phyloP scores from a whole-genome alignment of 1,140 invertebrate genomes.

The Nautilus pompilius region DNA sequence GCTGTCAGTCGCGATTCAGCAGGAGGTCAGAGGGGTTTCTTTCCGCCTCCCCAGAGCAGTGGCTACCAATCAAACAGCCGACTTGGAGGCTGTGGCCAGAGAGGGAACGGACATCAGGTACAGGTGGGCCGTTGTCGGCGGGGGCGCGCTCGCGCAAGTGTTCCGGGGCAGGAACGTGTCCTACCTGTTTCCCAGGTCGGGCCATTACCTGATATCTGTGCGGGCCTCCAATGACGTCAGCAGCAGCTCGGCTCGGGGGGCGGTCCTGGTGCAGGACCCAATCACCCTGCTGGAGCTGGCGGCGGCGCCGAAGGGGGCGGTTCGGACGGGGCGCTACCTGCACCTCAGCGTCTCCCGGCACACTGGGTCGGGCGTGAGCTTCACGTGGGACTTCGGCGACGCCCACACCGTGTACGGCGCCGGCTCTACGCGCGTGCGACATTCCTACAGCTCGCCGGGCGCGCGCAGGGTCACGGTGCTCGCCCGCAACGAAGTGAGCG shows the following conservation, averaged over 20 bases:
- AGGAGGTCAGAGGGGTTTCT: conserved; percentile 4
- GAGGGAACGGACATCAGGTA: conserved; percentile 14
- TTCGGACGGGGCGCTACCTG: not conserved
- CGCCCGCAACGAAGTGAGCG: no score
- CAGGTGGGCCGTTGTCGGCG: conserved; percentile 4
- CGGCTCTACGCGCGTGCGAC: no score
- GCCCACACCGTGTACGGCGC: no score
- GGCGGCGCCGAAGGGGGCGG: not conserved
- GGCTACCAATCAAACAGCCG: not conserved
- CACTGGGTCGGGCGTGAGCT: conserved; percentile 10
- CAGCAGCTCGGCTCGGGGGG: not conserved
- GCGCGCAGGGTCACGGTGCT: no score
- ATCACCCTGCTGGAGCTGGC: conserved; percentile 6
- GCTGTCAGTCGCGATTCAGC: conserved; percentile 8
- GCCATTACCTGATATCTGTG: conserved; percentile 16
- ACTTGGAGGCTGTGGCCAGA: conserved; percentile 5
- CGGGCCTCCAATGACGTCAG: conserved; percentile 23
- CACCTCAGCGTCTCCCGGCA: not conserved
- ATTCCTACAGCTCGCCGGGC: no score
- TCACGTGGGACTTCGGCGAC: conserved; percentile 8
- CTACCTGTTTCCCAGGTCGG: conserved; percentile 11
- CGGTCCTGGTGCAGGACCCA: conserved; percentile 18
- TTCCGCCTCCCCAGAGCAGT: conserved; percentile 12
- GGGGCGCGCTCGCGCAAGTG: not conserved
- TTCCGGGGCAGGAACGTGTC: conserved; percentile 3